These are phyloP conservation scores for Xerus rutilus DNA, from an alignment of 2,797 vertebrate genomes.

Conservation along the genomic window DNA sequence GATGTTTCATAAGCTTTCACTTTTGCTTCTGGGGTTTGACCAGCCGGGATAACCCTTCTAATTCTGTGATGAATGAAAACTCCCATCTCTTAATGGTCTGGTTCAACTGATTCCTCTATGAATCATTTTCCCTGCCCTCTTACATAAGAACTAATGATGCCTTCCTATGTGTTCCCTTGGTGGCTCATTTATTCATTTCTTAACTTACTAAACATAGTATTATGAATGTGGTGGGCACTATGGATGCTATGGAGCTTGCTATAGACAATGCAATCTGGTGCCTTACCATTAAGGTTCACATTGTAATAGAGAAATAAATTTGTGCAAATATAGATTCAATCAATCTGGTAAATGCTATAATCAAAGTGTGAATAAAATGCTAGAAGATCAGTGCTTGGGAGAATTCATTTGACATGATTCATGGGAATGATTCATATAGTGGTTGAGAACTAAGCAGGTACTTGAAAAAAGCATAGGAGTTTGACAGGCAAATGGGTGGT, in stretches of 20 bases:
- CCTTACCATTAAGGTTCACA: constrained; percentile 29
- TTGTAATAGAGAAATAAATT: constrained; percentile 34
- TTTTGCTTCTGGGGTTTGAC: constrained; percentile 23
- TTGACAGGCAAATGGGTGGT: constrained; percentile 78
- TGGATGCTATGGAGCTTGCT: neutral
- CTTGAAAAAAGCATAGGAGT: constrained; percentile 68
- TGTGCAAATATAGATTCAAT: constrained; percentile 71
- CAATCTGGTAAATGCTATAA: constrained; percentile 64
- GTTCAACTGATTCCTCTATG: neutral
- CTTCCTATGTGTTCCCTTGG: neutral
- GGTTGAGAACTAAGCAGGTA: constrained; percentile 70
- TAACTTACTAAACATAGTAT: constrained; percentile 39
- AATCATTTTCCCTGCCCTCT: neutral
- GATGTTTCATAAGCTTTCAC: neutral
- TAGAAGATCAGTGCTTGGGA: constrained; percentile 67
- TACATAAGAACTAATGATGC: constrained; percentile 29
- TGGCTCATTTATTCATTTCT: constrained; percentile 35
- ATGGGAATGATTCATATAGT: constrained; percentile 75
- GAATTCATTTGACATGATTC: constrained; percentile 79
- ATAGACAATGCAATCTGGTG: neutral
- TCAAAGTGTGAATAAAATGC: constrained; percentile 67
- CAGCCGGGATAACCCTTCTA: neutral
- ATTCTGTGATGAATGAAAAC: constrained; percentile 18
- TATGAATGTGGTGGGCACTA: neutral
- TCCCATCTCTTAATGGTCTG: neutral